Conservation (phyloP, 2,888 invertebrate species). For the Cantharis rufa region DNA sequence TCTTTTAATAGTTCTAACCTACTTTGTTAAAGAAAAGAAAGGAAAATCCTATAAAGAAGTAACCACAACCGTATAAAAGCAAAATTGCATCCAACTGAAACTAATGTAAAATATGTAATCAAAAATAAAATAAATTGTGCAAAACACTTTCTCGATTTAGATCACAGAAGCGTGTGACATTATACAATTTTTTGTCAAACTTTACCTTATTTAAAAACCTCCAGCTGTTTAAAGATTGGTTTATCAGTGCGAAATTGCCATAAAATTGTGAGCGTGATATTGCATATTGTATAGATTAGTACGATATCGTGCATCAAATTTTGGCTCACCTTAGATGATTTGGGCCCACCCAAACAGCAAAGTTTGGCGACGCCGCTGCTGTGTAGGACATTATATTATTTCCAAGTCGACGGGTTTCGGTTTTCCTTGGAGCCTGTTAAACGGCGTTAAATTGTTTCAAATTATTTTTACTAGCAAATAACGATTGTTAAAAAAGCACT, state of each 20-base stretch:
- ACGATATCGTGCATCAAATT: no score
- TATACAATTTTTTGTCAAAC: neutral
- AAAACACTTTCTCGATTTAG: slow-evolving; percentile 15
- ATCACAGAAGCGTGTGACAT: neutral
- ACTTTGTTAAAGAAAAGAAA: slow-evolving; percentile 22
- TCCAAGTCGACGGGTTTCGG: neutral
- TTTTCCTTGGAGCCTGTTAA: neutral
- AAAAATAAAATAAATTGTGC: neutral
- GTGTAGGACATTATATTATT: no score
- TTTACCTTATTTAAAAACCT: neutral
- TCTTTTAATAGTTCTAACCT: neutral
- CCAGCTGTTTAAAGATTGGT: neutral
- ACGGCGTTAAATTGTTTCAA: neutral
- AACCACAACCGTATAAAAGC: slow-evolving; percentile 21
- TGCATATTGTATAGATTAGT: no score
- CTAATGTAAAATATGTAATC: slow-evolving; percentile 13
- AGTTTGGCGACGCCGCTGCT: no score
- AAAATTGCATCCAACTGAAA: slow-evolving; percentile 10
- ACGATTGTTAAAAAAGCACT: neutral
- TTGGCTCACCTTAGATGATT: no score
- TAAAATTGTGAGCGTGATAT: no score
- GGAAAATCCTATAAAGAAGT: slow-evolving; percentile 25
- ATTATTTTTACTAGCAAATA: neutral
- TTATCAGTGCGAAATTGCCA: neutral
- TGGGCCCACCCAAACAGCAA: no score